Base-by-base conservation (phyloP, 2,113 vertebrate genomes). In the Alectura lathami region DNA sequence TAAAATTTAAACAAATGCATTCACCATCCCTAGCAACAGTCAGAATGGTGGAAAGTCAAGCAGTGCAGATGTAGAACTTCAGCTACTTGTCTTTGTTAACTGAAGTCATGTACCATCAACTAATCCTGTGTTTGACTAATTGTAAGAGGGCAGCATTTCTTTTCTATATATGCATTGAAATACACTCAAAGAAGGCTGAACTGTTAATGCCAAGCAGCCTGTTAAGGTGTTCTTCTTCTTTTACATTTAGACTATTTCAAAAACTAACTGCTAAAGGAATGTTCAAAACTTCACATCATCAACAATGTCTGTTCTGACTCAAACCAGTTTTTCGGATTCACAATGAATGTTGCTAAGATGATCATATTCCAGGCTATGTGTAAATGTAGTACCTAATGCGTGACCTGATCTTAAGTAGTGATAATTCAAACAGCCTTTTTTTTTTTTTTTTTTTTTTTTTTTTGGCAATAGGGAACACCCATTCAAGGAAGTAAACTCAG, bases 401-500 rank as follows among this genome's bases (percentile, higher is more conserved):
- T 27, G 43, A 34, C 3, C 17, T 79, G 21, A 13, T 26, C 42
- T 66, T 81, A 38, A 54, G 20, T 26, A 30, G 24, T 32, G 34
- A 32, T 38, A 62, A 38, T 6, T 30, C 3, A 79, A 76, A 59
- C 22, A 2, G 1, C 2, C 18, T 56, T 26, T 54, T 66, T 91
- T 57, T 43, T 42, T 63, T 73, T 83, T 47, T 43, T 29, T 10
- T 50, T 81, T 66, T 42, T 43, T 45, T 22, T 43, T 73, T 92
- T 54, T 69, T 76, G 76, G 53, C 75, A 63, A 27, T 94, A 99
- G 99, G 98, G 97, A 83, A 99, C 99, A 16, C 98, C 98, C 1
- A 99, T 99, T 91, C 99, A 99, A 96, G 99, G 99, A 95, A 99
- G 99, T 96, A 99, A 99, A 96, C 98, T 99, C 47, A 98, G 99